Percentiles rank a stretch among this genome's conserved stretches.
Conservation (phyloP, 2,888 invertebrate species). For the Polyommatus iphigenia region DNA sequence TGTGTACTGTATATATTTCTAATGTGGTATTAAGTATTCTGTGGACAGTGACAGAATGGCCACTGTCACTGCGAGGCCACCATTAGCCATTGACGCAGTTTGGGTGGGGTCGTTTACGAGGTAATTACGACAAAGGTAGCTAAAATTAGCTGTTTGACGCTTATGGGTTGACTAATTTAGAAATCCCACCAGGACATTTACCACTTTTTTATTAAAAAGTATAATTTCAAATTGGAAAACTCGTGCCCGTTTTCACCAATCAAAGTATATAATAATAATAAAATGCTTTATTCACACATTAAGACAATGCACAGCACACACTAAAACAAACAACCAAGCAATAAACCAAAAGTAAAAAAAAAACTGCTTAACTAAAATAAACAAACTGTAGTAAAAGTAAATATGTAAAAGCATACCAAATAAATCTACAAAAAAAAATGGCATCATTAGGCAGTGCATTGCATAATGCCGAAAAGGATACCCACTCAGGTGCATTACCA, state of each 20-base stretch:
- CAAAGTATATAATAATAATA: too few relatives aligned
- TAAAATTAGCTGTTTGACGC: background rate
- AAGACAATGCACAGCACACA: too few relatives aligned
- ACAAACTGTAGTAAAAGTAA: too few relatives aligned
- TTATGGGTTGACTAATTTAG: background rate
- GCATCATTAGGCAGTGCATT: too few relatives aligned
- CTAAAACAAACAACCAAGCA: too few relatives aligned
- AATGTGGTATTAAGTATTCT: background rate
- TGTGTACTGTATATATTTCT: background rate
- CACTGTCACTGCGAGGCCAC: constrained; percentile 13
- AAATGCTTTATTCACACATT: too few relatives aligned
- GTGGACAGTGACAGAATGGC: background rate
- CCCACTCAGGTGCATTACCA: too few relatives aligned
- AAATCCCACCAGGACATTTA: background rate
- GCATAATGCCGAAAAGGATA: too few relatives aligned
- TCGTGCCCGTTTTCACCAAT: background rate
- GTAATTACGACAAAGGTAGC: background rate
- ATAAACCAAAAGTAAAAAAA: too few relatives aligned
- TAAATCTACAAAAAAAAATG: too few relatives aligned
- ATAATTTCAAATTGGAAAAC: background rate
- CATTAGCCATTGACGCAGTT: constrained; percentile 1
- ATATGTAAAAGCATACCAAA: too few relatives aligned
- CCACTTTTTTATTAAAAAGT: background rate
- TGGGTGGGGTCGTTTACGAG: constrained; percentile 1
- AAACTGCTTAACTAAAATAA: too few relatives aligned